These are phyloP conservation scores for Acanthoscelides obtectus DNA, from an alignment of 2,888 invertebrate species.

Conservation along the genomic window DNA sequence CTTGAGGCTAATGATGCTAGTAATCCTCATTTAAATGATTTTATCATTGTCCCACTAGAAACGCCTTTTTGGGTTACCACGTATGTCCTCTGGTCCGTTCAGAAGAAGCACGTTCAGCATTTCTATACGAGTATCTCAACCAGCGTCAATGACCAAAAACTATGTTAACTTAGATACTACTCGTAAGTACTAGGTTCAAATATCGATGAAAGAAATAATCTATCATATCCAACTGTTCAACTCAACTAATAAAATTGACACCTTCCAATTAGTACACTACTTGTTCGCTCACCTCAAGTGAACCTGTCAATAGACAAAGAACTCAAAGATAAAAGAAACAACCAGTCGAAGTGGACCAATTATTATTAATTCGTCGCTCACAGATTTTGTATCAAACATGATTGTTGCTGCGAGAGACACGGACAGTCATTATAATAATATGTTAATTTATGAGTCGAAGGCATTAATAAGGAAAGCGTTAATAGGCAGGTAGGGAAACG, in stretches of 20 bases:
- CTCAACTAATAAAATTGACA: not conserved
- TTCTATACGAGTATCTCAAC: too few relatives aligned
- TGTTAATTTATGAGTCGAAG: not conserved
- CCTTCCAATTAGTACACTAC: not conserved
- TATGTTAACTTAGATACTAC: too few relatives aligned
- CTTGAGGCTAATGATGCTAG: too few relatives aligned
- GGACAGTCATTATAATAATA: not conserved
- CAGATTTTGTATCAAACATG: not conserved
- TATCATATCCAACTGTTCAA: not conserved
- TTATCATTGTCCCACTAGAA: too few relatives aligned
- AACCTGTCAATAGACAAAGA: not conserved
- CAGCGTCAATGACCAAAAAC: too few relatives aligned
- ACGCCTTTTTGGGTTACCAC: too few relatives aligned
- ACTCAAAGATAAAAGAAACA: not conserved
- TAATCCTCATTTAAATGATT: too few relatives aligned
- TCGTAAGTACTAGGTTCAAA: too few relatives aligned
- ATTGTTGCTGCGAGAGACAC: not conserved
- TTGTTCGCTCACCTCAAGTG: not conserved
- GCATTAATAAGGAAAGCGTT: not conserved
- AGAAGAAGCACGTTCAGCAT: too few relatives aligned
- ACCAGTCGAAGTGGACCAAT: not conserved
- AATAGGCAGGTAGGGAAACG: not conserved
- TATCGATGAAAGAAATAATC: too few relatives aligned
- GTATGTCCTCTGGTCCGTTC: too few relatives aligned
- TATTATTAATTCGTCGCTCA: not conserved